Evolutionary conservation across 2,888 invertebrate species (phyloP), one percentile per base, ranked within the genome.

Genomic region (Argyresthia albistria): DNA sequence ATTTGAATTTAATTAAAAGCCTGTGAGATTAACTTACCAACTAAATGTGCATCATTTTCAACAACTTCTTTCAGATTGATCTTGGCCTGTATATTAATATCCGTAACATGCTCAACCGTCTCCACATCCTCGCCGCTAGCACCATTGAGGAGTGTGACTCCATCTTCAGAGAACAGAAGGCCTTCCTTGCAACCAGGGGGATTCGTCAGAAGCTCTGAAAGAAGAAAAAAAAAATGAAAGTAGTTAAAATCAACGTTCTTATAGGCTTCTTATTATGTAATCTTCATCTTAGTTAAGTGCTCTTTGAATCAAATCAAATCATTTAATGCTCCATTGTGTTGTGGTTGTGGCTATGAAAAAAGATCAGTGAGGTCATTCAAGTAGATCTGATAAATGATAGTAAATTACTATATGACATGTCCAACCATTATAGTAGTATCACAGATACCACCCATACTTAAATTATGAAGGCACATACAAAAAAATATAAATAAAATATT

Each of bases 121-220:
- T 67, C 52, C 37, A 58, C 56, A 8, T 70, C 62, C n/a, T 63
- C 63, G 42, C 63, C 60, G 10, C 60, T 64, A 0, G 61, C 59
- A 15, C 74, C 62, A 57, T 75, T 72, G 0, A 82, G 63, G 0
- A 89, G 67, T 48, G 89, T 89, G 52, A 67, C 68, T 4, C 90
- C 89, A 70, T 91, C 90, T 51, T 77, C 76, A 53, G 79, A 81
- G 73, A 93, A 91, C 45, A 89, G 64, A 11, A 91, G 74, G 35
- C 90, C 90, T 56, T 86, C 86, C 56, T 82, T 73, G 60, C 93
- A 91, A 0, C 94, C 94, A 9, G 95, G 95, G 0, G 94, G 91
- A 54, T 89, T 79, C 2, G 88, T 88, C 6, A 91, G 64, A 36
- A 91, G 70, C 56, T 89, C 91, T 91, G 66, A 11, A 76, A 74